Base-by-base conservation (phyloP, 1,140 invertebrate genomes). In the Bombus waltoni region DNA sequence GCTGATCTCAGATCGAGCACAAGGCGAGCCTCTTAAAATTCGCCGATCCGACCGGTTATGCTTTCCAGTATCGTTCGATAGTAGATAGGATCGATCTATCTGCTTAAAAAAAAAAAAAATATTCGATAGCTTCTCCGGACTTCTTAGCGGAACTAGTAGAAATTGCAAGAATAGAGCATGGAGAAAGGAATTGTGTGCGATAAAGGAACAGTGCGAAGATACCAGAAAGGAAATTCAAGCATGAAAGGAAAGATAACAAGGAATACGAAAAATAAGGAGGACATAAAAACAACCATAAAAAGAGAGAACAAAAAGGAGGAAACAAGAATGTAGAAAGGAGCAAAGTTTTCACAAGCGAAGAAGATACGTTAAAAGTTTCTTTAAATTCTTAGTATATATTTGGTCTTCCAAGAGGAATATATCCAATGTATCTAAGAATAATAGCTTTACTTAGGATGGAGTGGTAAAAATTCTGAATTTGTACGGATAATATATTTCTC, bases 1-100 rank as follows among this genome's bases (percentile, higher is more conserved):
- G 62, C 22, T 42, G 66, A 44, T 68, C 28, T 28, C 65, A 38
- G 84, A 83, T 83, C 78, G 74, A 59, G 76, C 76, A 71, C 65
- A 74, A 86, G 75, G 65, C 53, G 35, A 76, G 57, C 68, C 25
- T 83, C 47, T 40, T 42, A 35, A 35, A 38, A 75, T 57, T 75
- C n/a, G 47, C 11, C 28, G 38, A 42, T 77, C 22, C 44, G 13
- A 53, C 73, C 44, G 44, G 44, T 74, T 74, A 53, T n/a, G n/a
- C 70, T 18, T 42, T 72, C 28, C 13, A 72, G 40, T 28, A 40
- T 59, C 25, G 13, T 76, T n/a, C 47, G 1, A 22, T 5, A 18
- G 35, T 18, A 2, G 9, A 11, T 62, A 62, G 28, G 9, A 62
- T n/a, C 10, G 25, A 62, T 62, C 59, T 53, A 53, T 53, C 47